phyloP scores from a whole-genome alignment of 2,888 invertebrate genomes.

The Nudaria mundana region DNA sequence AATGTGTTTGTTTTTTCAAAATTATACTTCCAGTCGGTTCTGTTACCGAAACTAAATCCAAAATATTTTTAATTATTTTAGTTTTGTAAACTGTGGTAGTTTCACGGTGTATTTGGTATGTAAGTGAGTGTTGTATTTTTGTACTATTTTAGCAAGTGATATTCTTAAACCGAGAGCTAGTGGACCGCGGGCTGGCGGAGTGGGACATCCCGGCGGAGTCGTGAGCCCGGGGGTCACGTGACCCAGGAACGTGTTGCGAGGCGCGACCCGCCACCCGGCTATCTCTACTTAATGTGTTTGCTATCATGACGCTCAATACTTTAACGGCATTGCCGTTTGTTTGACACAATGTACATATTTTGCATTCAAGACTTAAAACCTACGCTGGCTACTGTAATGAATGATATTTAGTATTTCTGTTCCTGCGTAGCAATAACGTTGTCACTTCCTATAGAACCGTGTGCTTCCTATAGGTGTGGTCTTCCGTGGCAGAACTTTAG shows the following conservation, averaged over 20 bases:
- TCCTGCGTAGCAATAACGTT: slow-evolving; percentile 34
- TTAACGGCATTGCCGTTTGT: slow-evolving; percentile 66
- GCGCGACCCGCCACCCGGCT: slow-evolving; percentile 20
- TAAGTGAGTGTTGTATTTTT: slow-evolving; percentile 4
- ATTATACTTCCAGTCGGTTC: too few relatives aligned
- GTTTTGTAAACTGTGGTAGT: too few relatives aligned
- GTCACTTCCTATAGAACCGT: background rate
- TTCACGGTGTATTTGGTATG: too few relatives aligned
- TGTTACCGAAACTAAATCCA: too few relatives aligned
- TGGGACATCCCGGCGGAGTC: slow-evolving; percentile 82
- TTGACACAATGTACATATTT: slow-evolving; percentile 53
- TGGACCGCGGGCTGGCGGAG: slow-evolving; percentile 90
- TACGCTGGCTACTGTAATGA: slow-evolving; percentile 28
- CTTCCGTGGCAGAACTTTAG: background rate
- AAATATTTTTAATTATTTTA: too few relatives aligned
- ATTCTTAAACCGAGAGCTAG: slow-evolving; percentile 93
- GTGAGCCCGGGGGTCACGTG: slow-evolving; percentile 51
- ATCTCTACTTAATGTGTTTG: slow-evolving; percentile 30
- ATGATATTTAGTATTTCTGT: slow-evolving; percentile 20
- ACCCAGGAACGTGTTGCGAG: slow-evolving; percentile 9
- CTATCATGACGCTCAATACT: slow-evolving; percentile 53
- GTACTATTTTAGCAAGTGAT: slow-evolving; percentile 84
- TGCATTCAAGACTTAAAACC: slow-evolving; percentile 33
- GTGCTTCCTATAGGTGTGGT: background rate
- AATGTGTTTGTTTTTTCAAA: too few relatives aligned